Base-by-base conservation (phyloP, 2,888 invertebrate species). In the Proisotoma minuta region DNA sequence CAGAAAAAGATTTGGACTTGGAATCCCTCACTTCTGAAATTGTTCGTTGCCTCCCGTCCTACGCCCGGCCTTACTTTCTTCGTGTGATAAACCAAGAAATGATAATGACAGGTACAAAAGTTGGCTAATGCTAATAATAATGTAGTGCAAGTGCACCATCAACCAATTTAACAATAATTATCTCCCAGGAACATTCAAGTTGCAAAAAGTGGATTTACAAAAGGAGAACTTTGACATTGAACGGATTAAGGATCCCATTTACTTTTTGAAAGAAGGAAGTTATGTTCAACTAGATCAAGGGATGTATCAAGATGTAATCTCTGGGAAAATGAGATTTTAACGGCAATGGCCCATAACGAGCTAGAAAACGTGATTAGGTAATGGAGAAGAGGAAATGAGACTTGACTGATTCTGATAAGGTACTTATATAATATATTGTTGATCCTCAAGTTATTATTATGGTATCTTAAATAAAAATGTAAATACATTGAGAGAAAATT, bases 61-160 rank as follows among this genome's bases (percentile, higher is more conserved):
- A 92, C 77, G 94, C 97, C 0, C 81, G 90, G 22, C 97, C 97
- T 1, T 79, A 95, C 24, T 97, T 97, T 80, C 78, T 97, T 43
- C 82, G 97, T 59, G 80, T 92, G 62, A 81, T 90, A 75, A 80
- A 86, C 58, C 79, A 86, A 58, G 82, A 86, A 69, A 84, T 95
- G 54, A 91, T 93, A 60, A 85, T 93, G 78, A 98, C 98, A 72
- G 92, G 93, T 8, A 34, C 34, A 34, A 15, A 34, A 34, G 34
- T 34, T 8, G 8, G 34, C 15, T 34, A 34, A 34, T 34, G 15
- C 34, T 10, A 34, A 34, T 34, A 8, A n/a, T n/a, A n/a, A n/a
- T n/a, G n/a, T n/a, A n/a, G n/a, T n/a, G n/a, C n/a, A n/a, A n/a
- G n/a, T n/a, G n/a, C n/a, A n/a, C n/a, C n/a, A n/a, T n/a, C n/a